Evolutionary conservation across 1,140 invertebrate species (phyloP), one percentile per base, ranked within the genome.

Genomic region (Drosophila cardini): DNA sequence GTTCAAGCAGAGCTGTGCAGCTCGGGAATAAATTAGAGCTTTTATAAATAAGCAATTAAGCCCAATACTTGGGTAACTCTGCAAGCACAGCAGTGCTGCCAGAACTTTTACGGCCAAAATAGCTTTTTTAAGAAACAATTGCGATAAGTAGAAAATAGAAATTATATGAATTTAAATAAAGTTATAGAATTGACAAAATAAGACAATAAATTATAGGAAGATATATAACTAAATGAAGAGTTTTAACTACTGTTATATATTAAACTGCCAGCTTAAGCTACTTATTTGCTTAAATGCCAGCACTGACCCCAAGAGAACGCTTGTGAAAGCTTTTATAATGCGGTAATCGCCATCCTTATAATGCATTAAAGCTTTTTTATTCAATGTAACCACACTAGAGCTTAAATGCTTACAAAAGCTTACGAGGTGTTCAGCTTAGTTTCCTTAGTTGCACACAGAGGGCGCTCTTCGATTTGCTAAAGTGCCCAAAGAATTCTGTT

Each of bases 361-460:
- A 30, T 53, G 32, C 7, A 11, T 15, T 4, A n/a, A 58, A 42
- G 42, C 42, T 55, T 36, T n/a, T n/a, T n/a, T n/a, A n/a, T n/a
- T 2, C 8, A 13, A 4, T 48, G 21, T 13, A 40, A 38, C 36
- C 10, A 13, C 38, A 40, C 2, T 40, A 40, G 50, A 67, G 45
- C 45, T 61, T 45, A 15, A 13, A 2, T 52, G n/a, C n/a, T 16
- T 18, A 32, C 11, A 11, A 9, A 57, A 34, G 36, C 34, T 18
- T 4, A 26, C 34, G 2, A 7, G 11, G 3, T 18, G 34, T 1
- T 40, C 10, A 15, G 0, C 21, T 9, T 9, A 68, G 56, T 45
- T 63, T 36, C 30, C 2, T 1, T 3, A 9, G 6, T 0, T 34
- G 18, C 11, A 9, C 38, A 70, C n/a, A 70, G 67, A 30, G 62